Percentiles rank a stretch among this genome's conserved stretches.
phyloP scores from a whole-genome alignment of 2,797 vertebrate genomes.

The Sciurus vulgaris region DNA sequence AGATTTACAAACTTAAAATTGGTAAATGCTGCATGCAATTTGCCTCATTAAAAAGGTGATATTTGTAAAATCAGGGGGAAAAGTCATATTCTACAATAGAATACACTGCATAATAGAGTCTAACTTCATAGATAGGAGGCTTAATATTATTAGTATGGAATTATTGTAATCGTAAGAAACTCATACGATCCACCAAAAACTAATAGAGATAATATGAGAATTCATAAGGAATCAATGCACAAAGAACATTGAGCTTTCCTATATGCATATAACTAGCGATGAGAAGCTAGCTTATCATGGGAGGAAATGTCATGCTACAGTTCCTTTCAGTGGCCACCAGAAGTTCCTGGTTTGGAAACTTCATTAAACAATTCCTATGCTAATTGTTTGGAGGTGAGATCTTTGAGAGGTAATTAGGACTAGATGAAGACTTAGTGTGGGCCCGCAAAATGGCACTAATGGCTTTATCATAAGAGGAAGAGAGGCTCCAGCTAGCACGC shows the following conservation, averaged over 20 bases:
- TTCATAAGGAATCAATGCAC: constrained; percentile 35
- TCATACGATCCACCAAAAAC: background rate
- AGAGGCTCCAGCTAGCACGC: background rate
- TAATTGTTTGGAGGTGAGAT: background rate
- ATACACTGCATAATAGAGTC: background rate
- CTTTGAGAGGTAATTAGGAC: background rate
- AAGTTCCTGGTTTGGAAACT: background rate
- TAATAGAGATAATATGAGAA: constrained; percentile 13
- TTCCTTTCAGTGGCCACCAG: background rate
- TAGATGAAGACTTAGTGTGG: too few species aligned
- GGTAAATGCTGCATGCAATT: background rate
- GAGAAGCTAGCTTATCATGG: background rate
- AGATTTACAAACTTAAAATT: background rate
- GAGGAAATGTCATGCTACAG: background rate
- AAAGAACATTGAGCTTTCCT: background rate
- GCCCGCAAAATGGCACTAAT: background rate
- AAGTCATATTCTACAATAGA: background rate
- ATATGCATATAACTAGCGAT: background rate
- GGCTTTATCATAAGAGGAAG: background rate
- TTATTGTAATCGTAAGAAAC: background rate
- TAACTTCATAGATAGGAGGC: background rate
- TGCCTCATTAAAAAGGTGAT: background rate
- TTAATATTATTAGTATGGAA: background rate
- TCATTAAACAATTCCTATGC: background rate
- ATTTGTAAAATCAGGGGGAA: constrained; percentile 1